These are phyloP conservation scores for Tetramorium parvispinum DNA, from an alignment of 1,140 invertebrate genomes.

Conservation along the genomic window DNA sequence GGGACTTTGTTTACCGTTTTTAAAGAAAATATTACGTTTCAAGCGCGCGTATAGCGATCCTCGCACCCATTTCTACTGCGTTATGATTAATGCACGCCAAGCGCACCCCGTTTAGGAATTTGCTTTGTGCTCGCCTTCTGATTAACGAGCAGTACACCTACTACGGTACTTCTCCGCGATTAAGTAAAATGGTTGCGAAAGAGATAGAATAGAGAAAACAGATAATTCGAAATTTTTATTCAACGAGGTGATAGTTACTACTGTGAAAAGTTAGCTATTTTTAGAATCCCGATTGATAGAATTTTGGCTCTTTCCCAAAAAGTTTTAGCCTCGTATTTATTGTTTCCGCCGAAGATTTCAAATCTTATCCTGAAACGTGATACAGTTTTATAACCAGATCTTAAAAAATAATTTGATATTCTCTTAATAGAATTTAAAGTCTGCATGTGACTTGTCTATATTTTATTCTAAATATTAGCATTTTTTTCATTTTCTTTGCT, in stretches of 20 bases:
- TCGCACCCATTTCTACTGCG: neutral
- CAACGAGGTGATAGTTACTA: neutral
- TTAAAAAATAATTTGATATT: neutral
- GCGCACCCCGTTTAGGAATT: neutral
- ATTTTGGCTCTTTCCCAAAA: neutral
- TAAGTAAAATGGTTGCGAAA: slow-evolving; percentile 5
- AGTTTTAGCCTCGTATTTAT: neutral
- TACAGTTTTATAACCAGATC: neutral
- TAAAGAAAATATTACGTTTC: slow-evolving; percentile 53
- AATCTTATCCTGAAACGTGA: neutral
- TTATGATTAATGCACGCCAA: slow-evolving; percentile 40
- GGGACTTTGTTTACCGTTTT: neutral
- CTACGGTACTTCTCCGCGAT: slow-evolving; percentile 3
- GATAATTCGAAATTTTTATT: slow-evolving; percentile 8
- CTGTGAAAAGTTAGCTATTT: neutral
- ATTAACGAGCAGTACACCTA: slow-evolving; percentile 32
- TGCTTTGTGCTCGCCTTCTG: slow-evolving; percentile 22
- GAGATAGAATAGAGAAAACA: neutral
- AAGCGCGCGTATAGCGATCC: neutral
- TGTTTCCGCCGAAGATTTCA: neutral
- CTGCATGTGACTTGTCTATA: neutral
- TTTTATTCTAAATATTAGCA: neutral
- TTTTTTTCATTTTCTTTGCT: neutral
- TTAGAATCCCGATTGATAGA: neutral
- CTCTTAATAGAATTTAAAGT: slow-evolving; percentile 3